Evolutionary conservation across 1,140 invertebrate species (phyloP).

Genomic region (Trypoxylus dichotomus): DNA sequence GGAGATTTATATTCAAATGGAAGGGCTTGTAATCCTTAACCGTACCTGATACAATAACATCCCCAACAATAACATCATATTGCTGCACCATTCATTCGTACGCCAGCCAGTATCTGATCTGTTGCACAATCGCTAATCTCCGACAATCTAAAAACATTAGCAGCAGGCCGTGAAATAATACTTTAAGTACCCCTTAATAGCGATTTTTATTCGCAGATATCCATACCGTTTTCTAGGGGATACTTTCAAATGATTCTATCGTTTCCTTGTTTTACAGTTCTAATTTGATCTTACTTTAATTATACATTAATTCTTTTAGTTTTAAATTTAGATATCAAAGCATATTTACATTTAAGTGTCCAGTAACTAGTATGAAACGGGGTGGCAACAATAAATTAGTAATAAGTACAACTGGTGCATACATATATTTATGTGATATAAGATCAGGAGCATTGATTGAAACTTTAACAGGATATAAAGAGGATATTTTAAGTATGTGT

Average conservation of each 20-base stretch:
- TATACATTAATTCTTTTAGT: too few species aligned
- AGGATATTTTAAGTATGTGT: conserved; percentile 75
- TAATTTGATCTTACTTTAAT: too few species aligned
- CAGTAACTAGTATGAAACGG: conserved; percentile 61
- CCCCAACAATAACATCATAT: not conserved
- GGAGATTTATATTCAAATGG: not conserved
- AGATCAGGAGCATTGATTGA: conserved; percentile 61
- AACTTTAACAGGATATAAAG: conserved; percentile 68
- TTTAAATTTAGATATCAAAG: too few species aligned
- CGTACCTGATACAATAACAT: not conserved
- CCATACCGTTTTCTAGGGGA: too few species aligned
- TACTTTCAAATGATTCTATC: too few species aligned
- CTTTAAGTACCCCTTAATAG: conserved; percentile 35
- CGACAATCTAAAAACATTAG: conserved; percentile 35
- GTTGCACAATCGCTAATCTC: conserved; percentile 33
- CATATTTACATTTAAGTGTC: too few species aligned
- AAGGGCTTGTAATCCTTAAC: conserved; percentile 6
- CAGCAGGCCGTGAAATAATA: conserved; percentile 35
- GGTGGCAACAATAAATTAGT: conserved; percentile 55
- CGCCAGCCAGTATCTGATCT: conserved; percentile 30
- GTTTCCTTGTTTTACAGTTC: too few species aligned
- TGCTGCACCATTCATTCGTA: not conserved
- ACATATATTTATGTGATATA: conserved; percentile 59
- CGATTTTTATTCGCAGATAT: not conserved
- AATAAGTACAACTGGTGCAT: conserved; percentile 53